A percentile compares a stretch with the other conserved stretches of the same genome.
Conservation (phyloP, 2,888 invertebrate genomes). For the Drosophila nr. fundita region DNA sequence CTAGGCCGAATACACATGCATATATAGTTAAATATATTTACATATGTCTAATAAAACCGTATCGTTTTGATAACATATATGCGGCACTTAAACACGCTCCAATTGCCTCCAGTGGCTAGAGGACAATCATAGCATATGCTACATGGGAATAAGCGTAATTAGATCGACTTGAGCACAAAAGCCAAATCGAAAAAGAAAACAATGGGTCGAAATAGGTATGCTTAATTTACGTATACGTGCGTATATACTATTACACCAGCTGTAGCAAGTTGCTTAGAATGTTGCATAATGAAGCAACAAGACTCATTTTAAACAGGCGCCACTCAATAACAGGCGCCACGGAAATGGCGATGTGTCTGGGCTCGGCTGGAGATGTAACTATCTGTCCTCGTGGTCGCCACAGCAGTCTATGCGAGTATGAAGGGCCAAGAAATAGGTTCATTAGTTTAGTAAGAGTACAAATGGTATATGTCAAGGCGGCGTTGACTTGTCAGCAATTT, state of each 20-base stretch:
- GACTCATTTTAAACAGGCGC: slow-evolving; percentile 65
- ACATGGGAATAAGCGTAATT: slow-evolving; percentile 65
- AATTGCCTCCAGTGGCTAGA: not conserved
- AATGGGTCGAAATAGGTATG: not conserved
- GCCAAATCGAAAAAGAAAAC: slow-evolving; percentile 3
- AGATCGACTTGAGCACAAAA: slow-evolving; percentile 65
- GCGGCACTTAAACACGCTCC: slow-evolving; percentile 30
- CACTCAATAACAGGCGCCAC: slow-evolving; percentile 65
- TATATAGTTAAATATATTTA: not conserved
- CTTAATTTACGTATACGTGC: not conserved
- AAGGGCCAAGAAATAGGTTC: slow-evolving; percentile 45
- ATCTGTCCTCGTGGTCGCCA: slow-evolving; percentile 17
- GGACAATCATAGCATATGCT: slow-evolving; percentile 53
- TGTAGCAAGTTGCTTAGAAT: slow-evolving; percentile 25
- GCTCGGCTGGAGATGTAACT: slow-evolving; percentile 35
- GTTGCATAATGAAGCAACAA: slow-evolving; percentile 56
- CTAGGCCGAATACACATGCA: not conserved
- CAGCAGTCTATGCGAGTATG: slow-evolving; percentile 44
- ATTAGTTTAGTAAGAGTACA: slow-evolving; percentile 42
- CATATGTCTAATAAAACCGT: not conserved
- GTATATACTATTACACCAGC: slow-evolving; percentile 32
- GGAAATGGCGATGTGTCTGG: slow-evolving; percentile 57
- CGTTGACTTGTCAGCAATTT: slow-evolving; percentile 7
- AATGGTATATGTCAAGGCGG: slow-evolving; percentile 6
- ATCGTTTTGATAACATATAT: slow-evolving; percentile 3